These are phyloP conservation scores for Parazoanthus darwini DNA, from an alignment of 92 coral and sea anemone species.

Conservation along the genomic window DNA sequence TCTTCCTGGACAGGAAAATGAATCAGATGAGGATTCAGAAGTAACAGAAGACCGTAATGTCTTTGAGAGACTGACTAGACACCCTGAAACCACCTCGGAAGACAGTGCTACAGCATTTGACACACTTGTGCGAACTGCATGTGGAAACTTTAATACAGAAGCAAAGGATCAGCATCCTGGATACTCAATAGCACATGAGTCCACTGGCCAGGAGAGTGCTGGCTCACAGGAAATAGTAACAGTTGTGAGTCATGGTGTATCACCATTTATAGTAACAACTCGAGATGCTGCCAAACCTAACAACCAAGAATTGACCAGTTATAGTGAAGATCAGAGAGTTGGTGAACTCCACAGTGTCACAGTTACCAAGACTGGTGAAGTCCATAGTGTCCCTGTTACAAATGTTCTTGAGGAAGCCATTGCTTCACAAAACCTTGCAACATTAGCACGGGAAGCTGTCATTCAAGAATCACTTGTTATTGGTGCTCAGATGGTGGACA, in stretches of 20 bases:
- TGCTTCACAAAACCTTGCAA: slow-evolving; percentile 39
- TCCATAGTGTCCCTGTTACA: not conserved
- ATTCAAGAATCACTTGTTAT: slow-evolving; percentile 40
- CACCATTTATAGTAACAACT: slow-evolving; percentile 9
- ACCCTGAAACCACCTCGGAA: slow-evolving; percentile 21
- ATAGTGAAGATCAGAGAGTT: not conserved
- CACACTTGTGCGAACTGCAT: slow-evolving; percentile 84
- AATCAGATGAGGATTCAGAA: not conserved
- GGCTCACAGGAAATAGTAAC: slow-evolving; percentile 9
- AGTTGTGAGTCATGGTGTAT: slow-evolving; percentile 25
- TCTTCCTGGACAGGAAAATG: not conserved
- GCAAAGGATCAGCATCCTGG: slow-evolving; percentile 9
- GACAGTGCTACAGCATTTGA: slow-evolving; percentile 64
- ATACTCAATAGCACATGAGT: slow-evolving; percentile 1
- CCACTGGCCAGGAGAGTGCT: not conserved
- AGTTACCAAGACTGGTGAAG: slow-evolving; percentile 15
- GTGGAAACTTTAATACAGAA: slow-evolving; percentile 58
- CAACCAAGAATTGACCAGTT: slow-evolving; percentile 1
- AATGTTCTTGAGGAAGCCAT: slow-evolving; percentile 44
- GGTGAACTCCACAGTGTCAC: not conserved
- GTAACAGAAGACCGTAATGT: slow-evolving; percentile 23
- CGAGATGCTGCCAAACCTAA: not conserved
- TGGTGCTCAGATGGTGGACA: slow-evolving; percentile 40
- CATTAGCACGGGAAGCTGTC: slow-evolving; percentile 43
- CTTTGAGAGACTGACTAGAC: slow-evolving; percentile 23